These are phyloP conservation scores for Mythimna pallens DNA, from an alignment of 2,888 invertebrate species.

Conservation along the genomic window DNA sequence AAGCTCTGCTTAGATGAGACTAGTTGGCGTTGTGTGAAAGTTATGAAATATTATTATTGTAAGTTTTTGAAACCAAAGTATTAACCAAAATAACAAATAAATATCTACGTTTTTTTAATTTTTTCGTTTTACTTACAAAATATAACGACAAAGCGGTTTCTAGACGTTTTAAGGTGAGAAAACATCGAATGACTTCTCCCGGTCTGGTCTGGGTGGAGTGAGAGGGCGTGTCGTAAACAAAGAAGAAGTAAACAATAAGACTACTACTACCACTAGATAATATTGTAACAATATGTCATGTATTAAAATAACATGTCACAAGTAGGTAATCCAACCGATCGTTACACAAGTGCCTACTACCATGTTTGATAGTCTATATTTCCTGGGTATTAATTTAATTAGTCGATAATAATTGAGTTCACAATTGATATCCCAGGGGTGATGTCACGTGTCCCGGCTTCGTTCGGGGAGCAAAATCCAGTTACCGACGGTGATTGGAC, in stretches of 20 bases:
- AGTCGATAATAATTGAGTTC: constrained; percentile 76
- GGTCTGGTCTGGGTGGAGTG: too few relatives aligned
- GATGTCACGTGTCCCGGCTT: constrained; percentile 75
- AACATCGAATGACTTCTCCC: too few relatives aligned
- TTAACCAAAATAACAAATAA: neutral
- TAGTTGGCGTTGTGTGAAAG: too few relatives aligned
- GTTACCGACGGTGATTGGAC: constrained; percentile 85
- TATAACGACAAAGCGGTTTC: neutral
- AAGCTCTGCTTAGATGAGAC: too few relatives aligned
- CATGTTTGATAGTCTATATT: constrained; percentile 58
- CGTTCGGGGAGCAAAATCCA: constrained; percentile 80
- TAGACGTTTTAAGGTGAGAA: neutral
- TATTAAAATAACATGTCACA: constrained; percentile 20
- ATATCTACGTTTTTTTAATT: neutral
- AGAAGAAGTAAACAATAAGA: too few relatives aligned
- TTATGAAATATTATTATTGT: too few relatives aligned
- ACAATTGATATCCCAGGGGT: constrained; percentile 75
- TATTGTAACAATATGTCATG: neutral
- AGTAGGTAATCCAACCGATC: constrained; percentile 4
- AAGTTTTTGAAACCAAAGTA: too few relatives aligned
- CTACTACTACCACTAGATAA: too few relatives aligned
- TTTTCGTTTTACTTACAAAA: too few relatives aligned
- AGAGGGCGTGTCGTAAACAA: neutral
- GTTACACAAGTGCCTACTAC: constrained; percentile 18
- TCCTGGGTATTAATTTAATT: constrained; percentile 73